Evolutionary conservation across 2,113 vertebrate genomes (phyloP).

Genomic region (Cisticola juncidis): DNA sequence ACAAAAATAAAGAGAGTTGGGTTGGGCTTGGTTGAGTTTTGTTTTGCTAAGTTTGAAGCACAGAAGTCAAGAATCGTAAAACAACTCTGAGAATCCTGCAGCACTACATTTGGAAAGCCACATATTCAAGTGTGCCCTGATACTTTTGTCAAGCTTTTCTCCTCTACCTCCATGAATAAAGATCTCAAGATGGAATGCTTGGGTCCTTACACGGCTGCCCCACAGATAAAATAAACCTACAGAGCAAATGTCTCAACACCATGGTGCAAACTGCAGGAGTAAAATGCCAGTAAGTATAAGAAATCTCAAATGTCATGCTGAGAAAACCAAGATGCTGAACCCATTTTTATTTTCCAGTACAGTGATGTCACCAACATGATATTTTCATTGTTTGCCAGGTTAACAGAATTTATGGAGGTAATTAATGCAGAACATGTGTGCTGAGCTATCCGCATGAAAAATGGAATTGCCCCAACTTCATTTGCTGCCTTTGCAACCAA

Average conservation of each 20-base stretch:
- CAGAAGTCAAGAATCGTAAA: neutral
- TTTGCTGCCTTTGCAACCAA: constrained; percentile 69
- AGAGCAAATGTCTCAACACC: neutral
- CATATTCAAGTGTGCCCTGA: neutral
- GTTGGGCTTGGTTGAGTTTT: neutral
- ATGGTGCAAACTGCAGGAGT: neutral
- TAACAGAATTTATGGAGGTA: constrained; percentile 79
- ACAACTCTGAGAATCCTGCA: neutral
- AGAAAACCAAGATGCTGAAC: constrained; percentile 69
- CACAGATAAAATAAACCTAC: constrained; percentile 15
- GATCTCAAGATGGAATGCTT: neutral
- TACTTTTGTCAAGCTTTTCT: neutral
- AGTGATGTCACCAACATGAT: constrained; percentile 76
- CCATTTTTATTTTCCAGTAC: constrained; percentile 67
- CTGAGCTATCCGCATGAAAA: constrained; percentile 68
- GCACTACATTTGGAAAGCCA: neutral
- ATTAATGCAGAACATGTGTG: constrained; percentile 82
- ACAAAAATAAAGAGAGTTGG: neutral
- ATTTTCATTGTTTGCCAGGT: constrained; percentile 79
- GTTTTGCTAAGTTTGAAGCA: neutral
- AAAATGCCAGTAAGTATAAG: neutral
- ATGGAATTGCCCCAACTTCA: constrained; percentile 68
- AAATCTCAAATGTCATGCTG: constrained; percentile 33
- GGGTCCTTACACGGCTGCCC: neutral
- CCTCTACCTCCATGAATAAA: neutral